Percentiles rank a stretch among this genome's conserved stretches.
These are phyloP conservation scores for Odontomachus brunneus DNA, from an alignment of 1,140 invertebrate species.

Conservation along the genomic window DNA sequence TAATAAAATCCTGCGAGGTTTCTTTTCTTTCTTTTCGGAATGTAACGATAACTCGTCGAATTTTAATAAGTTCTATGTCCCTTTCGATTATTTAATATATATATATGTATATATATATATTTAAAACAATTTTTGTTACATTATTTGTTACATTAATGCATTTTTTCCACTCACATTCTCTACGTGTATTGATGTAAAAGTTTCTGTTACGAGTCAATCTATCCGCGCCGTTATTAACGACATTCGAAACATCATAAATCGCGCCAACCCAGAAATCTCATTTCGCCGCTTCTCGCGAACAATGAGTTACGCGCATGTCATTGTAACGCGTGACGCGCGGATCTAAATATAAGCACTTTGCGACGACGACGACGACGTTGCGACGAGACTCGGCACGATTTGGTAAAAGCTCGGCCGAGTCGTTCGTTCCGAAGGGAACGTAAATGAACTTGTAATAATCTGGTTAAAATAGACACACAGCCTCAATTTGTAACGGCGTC, in stretches of 20 bases:
- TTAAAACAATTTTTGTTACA: too few relatives aligned
- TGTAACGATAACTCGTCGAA: not conserved
- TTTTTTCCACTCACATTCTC: not conserved
- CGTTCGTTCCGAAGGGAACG: not conserved
- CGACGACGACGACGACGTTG: conserved; percentile 16
- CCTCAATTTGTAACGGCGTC: conserved; percentile 27
- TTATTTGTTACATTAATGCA: too few relatives aligned
- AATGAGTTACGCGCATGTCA: conserved; percentile 19
- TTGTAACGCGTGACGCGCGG: conserved; percentile 18
- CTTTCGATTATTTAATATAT: too few relatives aligned
- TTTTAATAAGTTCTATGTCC: not conserved
- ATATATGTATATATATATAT: too few relatives aligned
- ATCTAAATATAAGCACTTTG: conserved; percentile 40
- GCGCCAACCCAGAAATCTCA: conserved; percentile 14
- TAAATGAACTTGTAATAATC: conserved; percentile 47
- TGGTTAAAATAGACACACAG: not conserved
- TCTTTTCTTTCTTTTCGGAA: not conserved
- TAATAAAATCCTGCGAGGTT: not conserved
- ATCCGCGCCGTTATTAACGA: not conserved
- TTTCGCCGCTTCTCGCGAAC: conserved; percentile 13
- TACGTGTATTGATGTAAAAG: not conserved
- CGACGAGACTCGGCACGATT: conserved; percentile 9
- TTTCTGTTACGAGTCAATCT: conserved; percentile 5
- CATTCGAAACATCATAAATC: conserved; percentile 15
- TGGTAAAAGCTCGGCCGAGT: not conserved